Conservation (phyloP, 2,113 vertebrate genomes). For the Perca fluviatilis region DNA sequence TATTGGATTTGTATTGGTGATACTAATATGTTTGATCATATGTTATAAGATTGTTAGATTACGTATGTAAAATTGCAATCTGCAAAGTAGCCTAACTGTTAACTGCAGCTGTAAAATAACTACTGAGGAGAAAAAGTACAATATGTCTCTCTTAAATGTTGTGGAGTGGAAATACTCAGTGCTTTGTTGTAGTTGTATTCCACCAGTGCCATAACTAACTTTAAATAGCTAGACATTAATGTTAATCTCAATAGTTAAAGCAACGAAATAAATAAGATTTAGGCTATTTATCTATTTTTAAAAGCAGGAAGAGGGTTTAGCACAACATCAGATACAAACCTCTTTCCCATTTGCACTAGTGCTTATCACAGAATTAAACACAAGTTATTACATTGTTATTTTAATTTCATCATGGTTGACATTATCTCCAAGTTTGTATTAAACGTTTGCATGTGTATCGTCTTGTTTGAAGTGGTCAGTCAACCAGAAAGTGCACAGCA, state of each 20-base stretch:
- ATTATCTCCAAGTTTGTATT: not conserved
- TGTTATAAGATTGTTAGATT: not conserved
- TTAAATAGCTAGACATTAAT: not conserved
- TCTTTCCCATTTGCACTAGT: not conserved
- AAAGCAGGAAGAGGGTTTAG: not conserved
- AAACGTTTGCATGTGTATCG: not conserved
- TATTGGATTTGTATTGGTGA: not conserved
- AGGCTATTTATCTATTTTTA: not conserved
- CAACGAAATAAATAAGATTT: not conserved
- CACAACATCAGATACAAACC: no score
- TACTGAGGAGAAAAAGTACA: not conserved
- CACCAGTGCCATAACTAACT: not conserved
- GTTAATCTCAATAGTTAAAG: not conserved
- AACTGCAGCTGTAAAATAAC: not conserved
- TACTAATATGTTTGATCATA: not conserved
- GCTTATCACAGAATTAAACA: not conserved
- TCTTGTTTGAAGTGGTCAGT: not conserved
- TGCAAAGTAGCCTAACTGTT: not conserved
- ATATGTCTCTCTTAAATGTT: not conserved
- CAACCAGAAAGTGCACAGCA: constrained; percentile 31
- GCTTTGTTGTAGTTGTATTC: not conserved
- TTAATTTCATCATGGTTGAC: not conserved
- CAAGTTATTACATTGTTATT: not conserved
- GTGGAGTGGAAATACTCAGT: not conserved
- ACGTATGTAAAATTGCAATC: not conserved